Evolutionary conservation across 2,113 vertebrate species (phyloP).

Genomic region (Phylloscopus whistleri): DNA sequence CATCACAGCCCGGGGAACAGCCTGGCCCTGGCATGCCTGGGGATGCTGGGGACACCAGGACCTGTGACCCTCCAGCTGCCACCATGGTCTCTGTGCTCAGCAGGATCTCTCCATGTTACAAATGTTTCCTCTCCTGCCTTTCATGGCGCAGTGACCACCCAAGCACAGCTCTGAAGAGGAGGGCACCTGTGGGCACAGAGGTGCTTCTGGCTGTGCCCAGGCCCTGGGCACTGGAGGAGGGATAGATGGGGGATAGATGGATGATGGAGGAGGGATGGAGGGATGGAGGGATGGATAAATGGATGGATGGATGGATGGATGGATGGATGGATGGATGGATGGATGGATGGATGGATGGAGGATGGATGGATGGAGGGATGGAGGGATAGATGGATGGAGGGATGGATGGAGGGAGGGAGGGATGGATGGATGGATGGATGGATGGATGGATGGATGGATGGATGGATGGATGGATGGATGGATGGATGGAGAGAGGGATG

Average conservation of each 20-base stretch:
- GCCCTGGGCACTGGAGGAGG: neutral
- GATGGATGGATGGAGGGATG: neutral
- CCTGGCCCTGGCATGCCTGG: rapidly evolving
- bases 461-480: neutral
- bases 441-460: too few relatives aligned
- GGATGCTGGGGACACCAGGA: neutral
- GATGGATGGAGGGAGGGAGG: neutral
- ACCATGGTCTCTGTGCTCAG: rapidly evolving
- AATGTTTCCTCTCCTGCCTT: neutral
- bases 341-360: too few relatives aligned
- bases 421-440: neutral
- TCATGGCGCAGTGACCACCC: neutral
- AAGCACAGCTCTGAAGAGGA: neutral
- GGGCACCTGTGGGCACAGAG: neutral
- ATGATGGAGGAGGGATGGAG: neutral
- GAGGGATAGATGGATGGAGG: neutral
- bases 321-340: neutral
- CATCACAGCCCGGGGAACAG: rapidly evolving
- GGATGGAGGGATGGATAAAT: neutral
- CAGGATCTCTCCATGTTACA: rapidly evolving
- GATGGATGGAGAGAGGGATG: neutral
- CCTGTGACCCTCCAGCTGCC: neutral
- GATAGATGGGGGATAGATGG: neutral
- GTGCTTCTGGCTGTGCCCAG: neutral
- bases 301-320: neutral